These are phyloP conservation scores for Sebastiscus tertius DNA, from an alignment of 2,797 vertebrate species.

Conservation along the genomic window DNA sequence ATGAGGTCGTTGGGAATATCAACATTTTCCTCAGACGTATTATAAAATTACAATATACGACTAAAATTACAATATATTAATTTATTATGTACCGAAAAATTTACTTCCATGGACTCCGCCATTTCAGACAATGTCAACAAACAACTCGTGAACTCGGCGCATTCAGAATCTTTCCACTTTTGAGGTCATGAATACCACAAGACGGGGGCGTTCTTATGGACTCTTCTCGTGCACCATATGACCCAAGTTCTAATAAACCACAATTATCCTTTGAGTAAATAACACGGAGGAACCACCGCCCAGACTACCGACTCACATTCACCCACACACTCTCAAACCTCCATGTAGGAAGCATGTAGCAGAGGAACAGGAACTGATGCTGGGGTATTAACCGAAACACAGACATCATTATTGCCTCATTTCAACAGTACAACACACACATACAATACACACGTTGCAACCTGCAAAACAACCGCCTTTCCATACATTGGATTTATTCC, in stretches of 20 bases:
- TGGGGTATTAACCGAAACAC: constrained; percentile 73
- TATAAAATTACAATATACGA: too few relatives aligned
- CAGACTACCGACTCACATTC: constrained; percentile 28
- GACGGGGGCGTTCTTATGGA: too few relatives aligned
- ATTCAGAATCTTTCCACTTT: too few relatives aligned
- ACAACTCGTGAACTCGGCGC: too few relatives aligned
- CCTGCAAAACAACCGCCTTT: constrained; percentile 70
- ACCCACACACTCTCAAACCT: constrained; percentile 30
- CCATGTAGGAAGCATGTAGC: constrained; percentile 56
- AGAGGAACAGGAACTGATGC: constrained; percentile 77
- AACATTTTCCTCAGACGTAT: too few relatives aligned
- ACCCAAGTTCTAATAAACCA: constrained; percentile 28
- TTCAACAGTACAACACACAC: constrained; percentile 74
- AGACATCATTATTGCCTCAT: constrained; percentile 83
- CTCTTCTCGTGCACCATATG: too few relatives aligned
- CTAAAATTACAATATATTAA: too few relatives aligned
- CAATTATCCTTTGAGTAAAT: constrained; percentile 33
- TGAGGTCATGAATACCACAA: too few relatives aligned
- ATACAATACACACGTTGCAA: constrained; percentile 63
- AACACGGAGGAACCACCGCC: constrained; percentile 47
- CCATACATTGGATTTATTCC: constrained; percentile 75
- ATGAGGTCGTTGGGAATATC: too few relatives aligned
- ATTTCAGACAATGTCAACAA: too few relatives aligned
- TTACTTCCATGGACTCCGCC: too few relatives aligned
- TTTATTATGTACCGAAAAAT: too few relatives aligned